A percentile compares a stretch with the other conserved stretches of the same genome.
Evolutionary conservation across 1,140 invertebrate genomes (phyloP).

Genomic region (Drosophila persimilis): DNA sequence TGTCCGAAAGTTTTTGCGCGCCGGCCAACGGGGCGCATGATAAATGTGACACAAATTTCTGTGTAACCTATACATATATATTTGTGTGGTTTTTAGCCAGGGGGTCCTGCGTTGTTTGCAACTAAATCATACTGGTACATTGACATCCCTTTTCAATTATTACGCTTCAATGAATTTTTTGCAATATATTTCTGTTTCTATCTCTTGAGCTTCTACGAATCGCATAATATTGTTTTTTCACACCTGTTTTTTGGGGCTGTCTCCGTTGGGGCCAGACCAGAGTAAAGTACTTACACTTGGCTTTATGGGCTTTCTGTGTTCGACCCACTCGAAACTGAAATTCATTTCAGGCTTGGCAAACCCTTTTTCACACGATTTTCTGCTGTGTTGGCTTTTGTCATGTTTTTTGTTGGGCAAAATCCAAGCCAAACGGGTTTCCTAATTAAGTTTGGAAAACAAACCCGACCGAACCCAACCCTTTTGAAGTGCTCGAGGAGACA

Average conservation of each 20-base stretch:
- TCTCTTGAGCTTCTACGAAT: constrained; percentile 20
- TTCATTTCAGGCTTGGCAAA: constrained; percentile 22
- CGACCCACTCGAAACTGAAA: constrained; percentile 57
- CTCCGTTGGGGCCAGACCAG: constrained; percentile 23
- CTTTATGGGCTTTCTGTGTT: constrained; percentile 50
- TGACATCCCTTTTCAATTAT: constrained; percentile 76
- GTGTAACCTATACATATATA: constrained; percentile 52
- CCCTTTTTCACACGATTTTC: constrained; percentile 60
- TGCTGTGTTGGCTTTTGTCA: constrained; percentile 51
- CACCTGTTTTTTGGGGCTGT: constrained; percentile 54
- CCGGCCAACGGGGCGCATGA: constrained; percentile 66
- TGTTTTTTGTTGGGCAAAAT: constrained; percentile 10
- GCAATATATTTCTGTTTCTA: constrained; percentile 48
- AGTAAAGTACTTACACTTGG: constrained; percentile 36
- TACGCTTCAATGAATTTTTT: constrained; percentile 63
- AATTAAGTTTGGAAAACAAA: constrained; percentile 61
- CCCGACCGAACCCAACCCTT: constrained; percentile 59
- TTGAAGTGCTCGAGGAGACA: constrained; percentile 40
- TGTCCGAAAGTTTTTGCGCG: constrained; percentile 28
- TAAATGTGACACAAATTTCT: constrained; percentile 70
- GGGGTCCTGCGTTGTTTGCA: constrained; percentile 37
- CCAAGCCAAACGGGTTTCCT: constrained; percentile 51
- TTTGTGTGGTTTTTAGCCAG: constrained; percentile 38
- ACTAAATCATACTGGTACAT: constrained; percentile 43
- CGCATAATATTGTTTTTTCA: constrained; percentile 36